phyloP scores from a whole-genome alignment of 2,888 invertebrate species.

The Hydraecia micacea region DNA sequence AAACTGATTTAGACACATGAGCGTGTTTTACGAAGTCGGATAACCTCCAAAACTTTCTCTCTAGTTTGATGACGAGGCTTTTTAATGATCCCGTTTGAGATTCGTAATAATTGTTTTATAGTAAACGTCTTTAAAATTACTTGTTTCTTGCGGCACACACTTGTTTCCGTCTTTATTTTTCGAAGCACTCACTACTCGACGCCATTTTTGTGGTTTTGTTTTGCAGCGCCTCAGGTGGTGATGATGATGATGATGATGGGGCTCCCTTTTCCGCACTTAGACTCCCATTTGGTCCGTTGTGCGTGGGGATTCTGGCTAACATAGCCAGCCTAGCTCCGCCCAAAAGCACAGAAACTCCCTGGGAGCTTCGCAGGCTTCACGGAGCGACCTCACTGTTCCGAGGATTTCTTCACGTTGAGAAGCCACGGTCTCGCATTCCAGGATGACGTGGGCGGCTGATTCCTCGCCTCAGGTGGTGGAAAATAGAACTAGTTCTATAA shows the following conservation, averaged over 20 bases:
- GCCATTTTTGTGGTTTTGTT: neutral
- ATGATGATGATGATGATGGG: too few species aligned
- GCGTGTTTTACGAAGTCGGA: neutral
- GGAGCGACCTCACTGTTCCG: too few species aligned
- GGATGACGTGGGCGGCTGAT: too few species aligned
- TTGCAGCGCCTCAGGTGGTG: neutral
- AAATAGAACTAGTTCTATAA: neutral
- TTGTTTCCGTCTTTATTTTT: neutral
- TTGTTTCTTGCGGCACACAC: neutral
- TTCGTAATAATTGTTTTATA: neutral
- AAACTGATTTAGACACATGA: too few species aligned
- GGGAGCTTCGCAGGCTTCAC: too few species aligned
- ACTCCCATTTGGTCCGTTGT: too few species aligned
- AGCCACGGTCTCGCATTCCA: too few species aligned
- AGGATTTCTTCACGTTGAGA: too few species aligned
- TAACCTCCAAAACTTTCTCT: neutral
- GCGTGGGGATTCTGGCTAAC: too few species aligned
- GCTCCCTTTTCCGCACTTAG: too few species aligned
- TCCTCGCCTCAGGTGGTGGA: neutral
- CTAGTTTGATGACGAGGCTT: neutral
- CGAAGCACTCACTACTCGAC: neutral
- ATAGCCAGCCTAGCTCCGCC: too few species aligned
- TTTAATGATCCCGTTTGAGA: neutral
- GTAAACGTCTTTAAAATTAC: neutral
- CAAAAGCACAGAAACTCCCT: too few species aligned